Evolutionary conservation across 1,140 invertebrate genomes (phyloP).

Genomic region (Ceratitis capitata): DNA sequence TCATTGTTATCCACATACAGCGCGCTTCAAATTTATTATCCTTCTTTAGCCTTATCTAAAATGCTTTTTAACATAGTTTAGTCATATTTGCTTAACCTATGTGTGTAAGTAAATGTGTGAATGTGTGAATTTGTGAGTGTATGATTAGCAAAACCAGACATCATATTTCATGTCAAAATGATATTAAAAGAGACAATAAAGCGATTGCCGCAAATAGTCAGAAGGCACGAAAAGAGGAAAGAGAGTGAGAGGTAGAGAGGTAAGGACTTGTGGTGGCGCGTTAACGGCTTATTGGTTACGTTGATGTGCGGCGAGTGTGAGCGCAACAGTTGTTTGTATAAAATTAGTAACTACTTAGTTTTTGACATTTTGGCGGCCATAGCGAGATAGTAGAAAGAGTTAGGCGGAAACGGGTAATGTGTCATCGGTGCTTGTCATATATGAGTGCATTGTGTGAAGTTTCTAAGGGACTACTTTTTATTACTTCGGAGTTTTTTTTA

Average conservation of each 20-base stretch:
- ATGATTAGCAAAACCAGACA: conserved; percentile 26
- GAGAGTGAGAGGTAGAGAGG: neutral
- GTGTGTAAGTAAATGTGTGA: no score
- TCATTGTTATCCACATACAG: conserved; percentile 4
- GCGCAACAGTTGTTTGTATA: conserved; percentile 23
- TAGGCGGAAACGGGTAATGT: conserved; percentile 4
- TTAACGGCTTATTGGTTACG: neutral
- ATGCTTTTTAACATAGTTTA: conserved; percentile 38
- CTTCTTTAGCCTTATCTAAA: conserved; percentile 32
- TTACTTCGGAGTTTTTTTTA: neutral
- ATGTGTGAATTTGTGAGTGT: no score
- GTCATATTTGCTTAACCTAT: no score
- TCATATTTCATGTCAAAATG: conserved; percentile 35
- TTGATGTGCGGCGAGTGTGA: neutral
- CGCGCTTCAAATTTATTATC: conserved; percentile 33
- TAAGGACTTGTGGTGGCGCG: neutral
- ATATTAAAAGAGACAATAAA: conserved; percentile 37
- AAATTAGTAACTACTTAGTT: conserved; percentile 5
- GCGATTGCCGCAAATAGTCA: conserved; percentile 7
- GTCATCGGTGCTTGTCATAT: neutral
- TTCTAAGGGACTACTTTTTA: neutral
- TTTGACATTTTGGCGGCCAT: neutral
- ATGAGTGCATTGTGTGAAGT: neutral
- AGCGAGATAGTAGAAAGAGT: no score
- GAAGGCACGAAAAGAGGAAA: neutral